phyloP scores from a whole-genome alignment of 2,113 vertebrate genomes.

The Sapajus apella region DNA sequence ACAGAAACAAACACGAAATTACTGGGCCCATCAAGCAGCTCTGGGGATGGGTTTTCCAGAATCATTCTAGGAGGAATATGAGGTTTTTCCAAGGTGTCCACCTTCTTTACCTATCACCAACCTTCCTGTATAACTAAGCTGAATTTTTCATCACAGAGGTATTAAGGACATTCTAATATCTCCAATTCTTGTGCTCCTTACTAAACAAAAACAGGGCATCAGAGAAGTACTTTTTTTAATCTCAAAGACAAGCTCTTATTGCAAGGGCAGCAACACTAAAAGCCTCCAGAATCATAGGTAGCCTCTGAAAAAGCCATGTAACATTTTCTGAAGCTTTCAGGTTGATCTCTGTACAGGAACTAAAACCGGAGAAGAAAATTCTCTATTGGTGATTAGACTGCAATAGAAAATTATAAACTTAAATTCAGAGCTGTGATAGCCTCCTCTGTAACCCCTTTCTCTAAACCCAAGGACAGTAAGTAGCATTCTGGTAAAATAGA shows the following conservation, averaged over 20 bases:
- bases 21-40: background rate
- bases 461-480: background rate
- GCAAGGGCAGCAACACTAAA: background rate
- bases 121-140: background rate
- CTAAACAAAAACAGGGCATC: background rate
- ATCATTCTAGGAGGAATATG: background rate
- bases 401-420: background rate
- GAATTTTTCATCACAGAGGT: background rate
- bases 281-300: background rate
- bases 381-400: background rate
- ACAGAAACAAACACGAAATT: background rate
- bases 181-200: background rate
- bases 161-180: background rate
- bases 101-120: background rate
- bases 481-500: background rate
- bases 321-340: background rate
- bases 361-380: background rate
- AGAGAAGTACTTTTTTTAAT: background rate
- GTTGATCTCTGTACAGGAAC: background rate
- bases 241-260: slow-evolving; percentile 19
- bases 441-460: background rate
- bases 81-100: background rate
- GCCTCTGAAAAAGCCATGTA: background rate
- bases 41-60: background rate
- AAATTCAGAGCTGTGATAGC: background rate